Evolutionary conservation across 2,888 invertebrate species (phyloP).

Genomic region (Crossocerus cetratus): DNA sequence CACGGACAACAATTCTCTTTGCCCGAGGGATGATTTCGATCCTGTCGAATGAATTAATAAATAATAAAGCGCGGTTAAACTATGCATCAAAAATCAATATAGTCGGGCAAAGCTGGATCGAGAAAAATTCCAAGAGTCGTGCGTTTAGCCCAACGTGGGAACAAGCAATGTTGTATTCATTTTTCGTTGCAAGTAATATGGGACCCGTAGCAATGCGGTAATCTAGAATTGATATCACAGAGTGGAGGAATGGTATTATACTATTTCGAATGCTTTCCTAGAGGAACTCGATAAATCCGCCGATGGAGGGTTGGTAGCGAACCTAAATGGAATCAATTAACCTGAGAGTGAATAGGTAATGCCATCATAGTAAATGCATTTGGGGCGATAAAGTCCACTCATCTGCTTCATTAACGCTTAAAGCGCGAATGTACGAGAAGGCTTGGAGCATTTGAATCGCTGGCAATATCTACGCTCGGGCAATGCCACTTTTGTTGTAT

Average conservation of each 20-base stretch:
- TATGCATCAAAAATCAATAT: too few relatives aligned
- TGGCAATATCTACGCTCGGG: neutral
- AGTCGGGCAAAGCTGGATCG: too few relatives aligned
- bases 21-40: too few relatives aligned
- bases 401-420: conserved; percentile 33
- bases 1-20: too few relatives aligned
- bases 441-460: conserved; percentile 20
- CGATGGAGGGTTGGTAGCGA: conserved; percentile 4
- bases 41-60: too few relatives aligned
- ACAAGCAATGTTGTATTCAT: too few relatives aligned
- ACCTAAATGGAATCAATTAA: conserved; percentile 52
- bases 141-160: too few relatives aligned
- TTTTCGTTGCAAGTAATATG: too few relatives aligned
- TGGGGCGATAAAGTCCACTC: conserved; percentile 23
- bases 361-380: conserved; percentile 36
- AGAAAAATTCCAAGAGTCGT: too few relatives aligned
- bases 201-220: too few relatives aligned
- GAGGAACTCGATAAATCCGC: conserved; percentile 11
- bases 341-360: conserved; percentile 39
- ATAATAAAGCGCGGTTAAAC: too few relatives aligned
- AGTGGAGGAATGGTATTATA: conserved; percentile 3
- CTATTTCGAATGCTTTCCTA: conserved; percentile 2
- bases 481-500: conserved; percentile 15
- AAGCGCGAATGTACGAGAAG: conserved; percentile 13
- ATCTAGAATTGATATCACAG: neutral